Base-by-base conservation (phyloP, 2,797 vertebrate genomes). In the Fringilla coelebs region DNA sequence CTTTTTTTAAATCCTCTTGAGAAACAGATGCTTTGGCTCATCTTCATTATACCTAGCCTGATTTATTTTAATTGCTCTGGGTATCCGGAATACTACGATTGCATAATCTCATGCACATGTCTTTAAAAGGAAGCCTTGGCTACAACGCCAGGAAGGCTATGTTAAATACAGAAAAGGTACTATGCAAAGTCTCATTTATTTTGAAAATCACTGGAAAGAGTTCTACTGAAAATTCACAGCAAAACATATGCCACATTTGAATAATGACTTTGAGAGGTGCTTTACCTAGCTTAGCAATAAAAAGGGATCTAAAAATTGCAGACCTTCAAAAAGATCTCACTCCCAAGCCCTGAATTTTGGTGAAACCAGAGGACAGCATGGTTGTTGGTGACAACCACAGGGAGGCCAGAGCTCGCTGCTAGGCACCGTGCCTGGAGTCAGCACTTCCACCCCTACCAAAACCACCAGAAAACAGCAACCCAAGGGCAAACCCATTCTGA, bases 1-100 rank as follows among this genome's bases (percentile, higher is more conserved):
- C 3, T 43, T 76, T 92, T 81, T 66, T 65, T 5, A 79, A 96
- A 96, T 97, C 93, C 93, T 97, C 96, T 94, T 75, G 96, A 94
- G 93, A 97, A 95, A 93, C 96, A 96, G 96, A 96, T 96, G 96
- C 92, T 94, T 95, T 96, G 90, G 70, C 91, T 96, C 95, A 90
- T 96, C 92, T 96, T 97, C 95, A 93, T 97, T 96, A 94, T 96
- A 97, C 95, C 94, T 97, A 95, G 89, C 58, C 91, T 96, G 96
- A 96, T 97, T 97, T 97, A 96, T 96, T 97, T 96, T 95, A 96
- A 97, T 97, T 97, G 85, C 94, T 94, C 83, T 86, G 93, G 66
- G 91, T 95, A 96, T 94, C 96, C 60, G 18, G 91, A 94, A 93
- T 96, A 95, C 95, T 91, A 95, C 6, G 63, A 91, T 96, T 96